Conservation (phyloP, 2,797 vertebrate species). For the Amblyraja radiata region DNA sequence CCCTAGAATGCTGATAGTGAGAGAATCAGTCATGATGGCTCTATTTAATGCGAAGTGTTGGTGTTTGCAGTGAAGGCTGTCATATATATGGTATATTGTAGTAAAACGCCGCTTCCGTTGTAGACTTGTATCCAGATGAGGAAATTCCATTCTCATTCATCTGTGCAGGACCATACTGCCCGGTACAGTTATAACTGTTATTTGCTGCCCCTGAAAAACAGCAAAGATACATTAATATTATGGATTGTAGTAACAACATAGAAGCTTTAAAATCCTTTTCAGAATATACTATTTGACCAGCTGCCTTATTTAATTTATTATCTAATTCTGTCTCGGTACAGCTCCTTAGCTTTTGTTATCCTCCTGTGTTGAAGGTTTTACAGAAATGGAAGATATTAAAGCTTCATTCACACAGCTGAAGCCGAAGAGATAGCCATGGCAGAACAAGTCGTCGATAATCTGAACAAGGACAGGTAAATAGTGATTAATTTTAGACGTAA, state of each 20-base stretch:
- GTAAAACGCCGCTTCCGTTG: not conserved
- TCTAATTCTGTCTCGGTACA: not conserved
- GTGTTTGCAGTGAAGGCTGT: not conserved
- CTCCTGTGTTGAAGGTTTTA: not conserved
- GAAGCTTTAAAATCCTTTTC: not conserved
- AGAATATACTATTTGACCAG: not conserved
- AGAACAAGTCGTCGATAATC: not conserved
- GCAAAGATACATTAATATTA: not conserved
- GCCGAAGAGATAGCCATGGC: not conserved
- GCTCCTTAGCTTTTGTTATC: not conserved
- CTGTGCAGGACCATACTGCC: not conserved
- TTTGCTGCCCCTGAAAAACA: not conserved
- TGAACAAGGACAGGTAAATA: not conserved
- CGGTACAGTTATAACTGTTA: not conserved
- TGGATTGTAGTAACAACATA: not conserved
- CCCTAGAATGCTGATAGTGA: too few relatives aligned
- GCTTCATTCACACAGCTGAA: not conserved
- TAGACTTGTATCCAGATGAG: not conserved
- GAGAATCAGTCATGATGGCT: too few relatives aligned
- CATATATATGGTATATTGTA: not conserved
- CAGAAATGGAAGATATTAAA: not conserved
- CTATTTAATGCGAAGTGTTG: too few relatives aligned
- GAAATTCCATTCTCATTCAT: conserved; percentile 18
- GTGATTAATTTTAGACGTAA: not conserved
- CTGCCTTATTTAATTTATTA: not conserved